These are phyloP conservation scores for Aldrovandia affinis DNA, from an alignment of 2,797 vertebrate species.

Conservation along the genomic window DNA sequence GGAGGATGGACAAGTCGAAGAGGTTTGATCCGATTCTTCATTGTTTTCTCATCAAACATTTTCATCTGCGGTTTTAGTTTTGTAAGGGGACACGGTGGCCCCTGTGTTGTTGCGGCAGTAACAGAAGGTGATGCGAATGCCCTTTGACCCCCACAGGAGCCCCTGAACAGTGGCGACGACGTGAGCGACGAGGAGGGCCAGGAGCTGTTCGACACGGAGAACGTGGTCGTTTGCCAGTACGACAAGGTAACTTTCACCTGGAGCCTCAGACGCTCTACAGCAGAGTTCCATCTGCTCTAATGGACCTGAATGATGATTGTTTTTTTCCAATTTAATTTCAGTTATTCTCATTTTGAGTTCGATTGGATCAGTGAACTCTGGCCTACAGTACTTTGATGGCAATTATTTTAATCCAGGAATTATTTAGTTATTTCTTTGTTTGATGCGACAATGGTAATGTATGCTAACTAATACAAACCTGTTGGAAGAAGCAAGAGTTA, in stretches of 20 bases:
- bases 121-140: neutral
- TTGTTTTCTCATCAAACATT: too few species aligned
- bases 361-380: too few species aligned
- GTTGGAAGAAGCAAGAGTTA: too few species aligned
- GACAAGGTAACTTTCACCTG: constrained; percentile 85
- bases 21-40: constrained; percentile 69
- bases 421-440: neutral
- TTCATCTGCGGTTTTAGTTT: too few species aligned
- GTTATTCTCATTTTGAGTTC: too few species aligned
- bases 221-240: constrained; percentile 98
- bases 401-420: neutral
- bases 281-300: too few species aligned
- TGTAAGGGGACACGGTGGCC: neutral
- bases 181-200: constrained; percentile 97
- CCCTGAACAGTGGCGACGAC: constrained; percentile 94
- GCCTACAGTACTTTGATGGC: too few species aligned
- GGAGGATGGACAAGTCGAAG: constrained; percentile 96
- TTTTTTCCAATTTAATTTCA: too few species aligned
- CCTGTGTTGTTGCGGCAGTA: neutral
- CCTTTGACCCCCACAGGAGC: constrained; percentile 75
- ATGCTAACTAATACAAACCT: too few species aligned
- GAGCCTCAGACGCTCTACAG: neutral
- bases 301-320: too few species aligned
- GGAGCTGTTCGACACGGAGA: constrained; percentile 97
- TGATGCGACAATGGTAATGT: too few species aligned